Evolutionary conservation across 2,888 invertebrate genomes (phyloP), one percentile per base, ranked within the genome.

Genomic region (Stegana nigrithorax): DNA sequence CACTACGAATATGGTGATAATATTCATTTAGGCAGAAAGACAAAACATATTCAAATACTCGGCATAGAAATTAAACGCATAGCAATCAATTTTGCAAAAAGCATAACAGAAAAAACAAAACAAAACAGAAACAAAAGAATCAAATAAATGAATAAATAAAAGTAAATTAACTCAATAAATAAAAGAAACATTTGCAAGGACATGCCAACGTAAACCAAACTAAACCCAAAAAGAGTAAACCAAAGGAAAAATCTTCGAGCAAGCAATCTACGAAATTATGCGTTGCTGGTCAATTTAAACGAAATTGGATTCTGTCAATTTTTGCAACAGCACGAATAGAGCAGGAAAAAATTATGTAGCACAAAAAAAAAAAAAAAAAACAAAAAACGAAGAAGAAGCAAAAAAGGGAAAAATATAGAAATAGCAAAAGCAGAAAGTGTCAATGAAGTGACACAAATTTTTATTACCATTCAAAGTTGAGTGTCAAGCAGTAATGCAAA

Each of bases 251-350:
- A 45, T 19, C 10, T 5, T 17, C 21, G 50, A 50, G 26, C 0
- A 50, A 55, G 53, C 53, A 55, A 36, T 55, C 36, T 55, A 32
- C 53, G 32, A 55, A 55, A 55, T 55, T 79, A 80, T 76, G 81
- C 81, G 79, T 78, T 74, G 79, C 69, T 71, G 80, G 78, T 72
- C 76, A 78, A 80, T 76, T 75, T 77, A 80, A 76, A 71, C 74
- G 71, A 76, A 76, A 76, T 76, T 80, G 80, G 80, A 76, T 76
- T 80, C 80, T 75, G 59, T 68, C 53, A 55, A 36, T 55, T 55
- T 32, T 55, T 36, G 53, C 32, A 55, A 8, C 7, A 29, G 17
- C 21, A 47, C 42, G 17, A 42, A 42, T 42, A 14, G 42, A n/a
- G 44, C 19, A 36, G 21, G 10, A 44, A 44, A n/a, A n/a, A n/a